Base-by-base conservation (phyloP, 2,888 invertebrate species). In the Phengaris arion region DNA sequence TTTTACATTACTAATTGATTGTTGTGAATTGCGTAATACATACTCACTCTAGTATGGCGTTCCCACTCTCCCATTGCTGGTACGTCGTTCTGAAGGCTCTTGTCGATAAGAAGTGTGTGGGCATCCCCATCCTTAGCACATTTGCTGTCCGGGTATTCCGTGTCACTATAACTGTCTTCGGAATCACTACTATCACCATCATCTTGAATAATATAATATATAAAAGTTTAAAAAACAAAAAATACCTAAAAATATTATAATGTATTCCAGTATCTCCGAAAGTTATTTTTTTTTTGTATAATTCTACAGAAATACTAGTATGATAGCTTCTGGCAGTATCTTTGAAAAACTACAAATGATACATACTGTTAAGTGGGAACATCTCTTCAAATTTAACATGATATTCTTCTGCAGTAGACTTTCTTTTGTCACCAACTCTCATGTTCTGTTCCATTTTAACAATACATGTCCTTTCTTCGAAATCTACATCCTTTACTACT, bases 61-160 rank as follows among this genome's bases (percentile, higher is more conserved):
- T 98, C 98, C 98, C 98, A 98, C 79, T 96, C 95, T 35, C 98
- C 98, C 74, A 98, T 91, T 5, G 87, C 85, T 0, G 90, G 89
- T 0, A 83, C 91, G 45, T 94, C 89, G 75, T 94, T 94, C 79
- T 95, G 90, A 54, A 96, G 87, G 80, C 95, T 95, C 81, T 94
- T 92, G 81, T 96, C 95, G 22, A 95, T 91, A 74, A 96, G 82
- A 12, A 94, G 83, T 0, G 82, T 80, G 8, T 77, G 78, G 1
- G 54, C 76, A n/a, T 80, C 79, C 15, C 79, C 81, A 9, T 84
- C 85, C 48, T 83, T 82, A 9, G 78, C 68, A 5, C 78, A 75
- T 80, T 92, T 93, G 68, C 78, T 85, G 13, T 87, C 86, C 0
- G 91, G 92, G 77, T 91, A 93, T 77, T 94, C 93, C 0, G 91